phyloP scores from a whole-genome alignment of 2,113 vertebrate species.

The Phyllopteryx taeniolatus region DNA sequence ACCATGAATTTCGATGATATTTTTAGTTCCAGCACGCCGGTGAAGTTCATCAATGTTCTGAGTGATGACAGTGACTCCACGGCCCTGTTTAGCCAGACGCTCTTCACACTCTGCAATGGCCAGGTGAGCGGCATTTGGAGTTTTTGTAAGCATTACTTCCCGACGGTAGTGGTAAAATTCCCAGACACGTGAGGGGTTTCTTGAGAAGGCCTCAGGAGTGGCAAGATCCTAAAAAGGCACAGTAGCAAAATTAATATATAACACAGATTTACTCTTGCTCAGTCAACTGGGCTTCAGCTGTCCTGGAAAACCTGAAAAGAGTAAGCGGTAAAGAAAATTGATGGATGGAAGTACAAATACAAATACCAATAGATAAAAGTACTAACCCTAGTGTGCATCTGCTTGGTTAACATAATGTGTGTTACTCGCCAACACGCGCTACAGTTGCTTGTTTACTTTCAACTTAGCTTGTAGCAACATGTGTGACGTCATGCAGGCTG shows the following conservation, averaged over 20 bases:
- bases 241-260: neutral
- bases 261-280: neutral
- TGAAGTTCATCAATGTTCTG: slow-evolving; percentile 97
- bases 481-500: too few relatives aligned
- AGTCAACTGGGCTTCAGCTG: too few relatives aligned
- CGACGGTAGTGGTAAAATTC: slow-evolving; percentile 97
- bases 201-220: slow-evolving; percentile 83
- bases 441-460: too few relatives aligned
- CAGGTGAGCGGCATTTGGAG: slow-evolving; percentile 83
- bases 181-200: slow-evolving; percentile 91
- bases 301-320: too few relatives aligned
- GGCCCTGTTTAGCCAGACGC: slow-evolving; percentile 81
- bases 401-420: too few relatives aligned
- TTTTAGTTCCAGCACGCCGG: slow-evolving; percentile 84
- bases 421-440: too few relatives aligned
- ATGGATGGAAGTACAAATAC: too few relatives aligned
- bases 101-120: slow-evolving; percentile 88
- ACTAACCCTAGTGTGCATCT: too few relatives aligned
- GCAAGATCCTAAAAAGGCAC: slow-evolving; percentile 78
- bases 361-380: too few relatives aligned
- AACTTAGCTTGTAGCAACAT: too few relatives aligned
- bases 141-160: slow-evolving; percentile 84
- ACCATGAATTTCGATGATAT: slow-evolving; percentile 91
- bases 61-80: slow-evolving; percentile 83
- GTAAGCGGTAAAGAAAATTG: too few relatives aligned